Percentiles rank a stretch among this genome's conserved stretches.
Evolutionary conservation across 1,140 invertebrate species (phyloP).

Genomic region (Lasioglossum baleicum): DNA sequence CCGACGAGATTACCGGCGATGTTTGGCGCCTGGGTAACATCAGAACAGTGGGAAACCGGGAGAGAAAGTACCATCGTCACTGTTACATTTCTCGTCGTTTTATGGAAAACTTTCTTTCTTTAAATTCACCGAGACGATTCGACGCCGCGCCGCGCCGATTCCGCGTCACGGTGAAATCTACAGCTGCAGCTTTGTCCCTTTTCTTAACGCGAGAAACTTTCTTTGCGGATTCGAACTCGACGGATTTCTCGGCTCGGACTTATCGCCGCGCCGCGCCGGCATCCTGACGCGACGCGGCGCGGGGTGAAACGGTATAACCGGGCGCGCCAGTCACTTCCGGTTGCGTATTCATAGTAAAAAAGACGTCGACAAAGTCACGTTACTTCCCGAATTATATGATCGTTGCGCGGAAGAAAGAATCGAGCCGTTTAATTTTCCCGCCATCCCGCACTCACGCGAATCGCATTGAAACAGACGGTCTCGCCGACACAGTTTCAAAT

Average conservation of each 20-base stretch:
- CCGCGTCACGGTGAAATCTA: constrained; percentile 38
- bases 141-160: constrained; percentile 24
- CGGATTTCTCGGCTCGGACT: constrained; percentile 29
- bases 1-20: constrained; percentile 18
- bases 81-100: constrained; percentile 32
- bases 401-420: no score
- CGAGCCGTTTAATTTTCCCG: no score
- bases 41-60: constrained; percentile 18
- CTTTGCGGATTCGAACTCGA: constrained; percentile 28
- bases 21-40: constrained; percentile 6
- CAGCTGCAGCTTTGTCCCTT: constrained; percentile 46
- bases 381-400: not conserved
- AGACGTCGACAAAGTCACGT: not conserved
- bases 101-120: constrained; percentile 40
- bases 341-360: not conserved
- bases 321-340: not conserved
- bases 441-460: no score
- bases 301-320: not conserved
- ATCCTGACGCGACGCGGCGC: no score
- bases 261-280: no score
- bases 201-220: constrained; percentile 42
- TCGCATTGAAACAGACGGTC: no score
- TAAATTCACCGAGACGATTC: constrained; percentile 42
- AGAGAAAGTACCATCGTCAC: constrained; percentile 7
- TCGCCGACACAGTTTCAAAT: no score